Conservation (phyloP, 2,113 vertebrate species). For the Edolisoma coerulescens region DNA sequence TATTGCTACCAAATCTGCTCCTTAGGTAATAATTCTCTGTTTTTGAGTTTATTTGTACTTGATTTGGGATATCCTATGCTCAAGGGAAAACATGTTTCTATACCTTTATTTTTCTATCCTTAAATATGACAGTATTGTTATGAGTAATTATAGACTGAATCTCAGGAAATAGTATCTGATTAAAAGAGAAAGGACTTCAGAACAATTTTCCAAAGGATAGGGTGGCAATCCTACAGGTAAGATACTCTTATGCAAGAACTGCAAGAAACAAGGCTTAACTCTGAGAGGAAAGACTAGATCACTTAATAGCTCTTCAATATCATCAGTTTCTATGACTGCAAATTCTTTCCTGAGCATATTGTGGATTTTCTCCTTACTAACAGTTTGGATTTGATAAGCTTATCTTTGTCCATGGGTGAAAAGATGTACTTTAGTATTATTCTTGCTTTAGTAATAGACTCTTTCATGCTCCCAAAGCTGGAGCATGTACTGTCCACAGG, state of each 20-base stretch:
- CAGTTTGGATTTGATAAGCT: neutral
- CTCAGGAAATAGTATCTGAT: neutral
- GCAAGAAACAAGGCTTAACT: neutral
- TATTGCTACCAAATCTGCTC: slow-evolving; percentile 18
- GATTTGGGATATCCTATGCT: neutral
- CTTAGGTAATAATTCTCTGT: slow-evolving; percentile 8
- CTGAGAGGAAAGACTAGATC: neutral
- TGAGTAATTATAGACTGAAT: neutral
- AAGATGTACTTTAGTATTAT: neutral
- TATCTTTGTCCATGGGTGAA: neutral
- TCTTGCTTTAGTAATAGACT: neutral
- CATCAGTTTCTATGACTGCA: neutral
- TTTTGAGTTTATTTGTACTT: slow-evolving; percentile 6
- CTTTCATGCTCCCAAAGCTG: neutral
- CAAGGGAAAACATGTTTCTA: neutral
- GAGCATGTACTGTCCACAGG: neutral
- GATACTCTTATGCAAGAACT: neutral
- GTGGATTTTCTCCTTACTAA: neutral
- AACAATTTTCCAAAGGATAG: neutral
- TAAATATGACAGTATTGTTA: neutral
- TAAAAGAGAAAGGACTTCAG: neutral
- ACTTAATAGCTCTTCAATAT: neutral
- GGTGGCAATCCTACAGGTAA: neutral
- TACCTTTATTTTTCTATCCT: neutral
- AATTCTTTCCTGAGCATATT: neutral